Conservation (phyloP, 2,113 vertebrate species). For the Glaucidium brasilianum region DNA sequence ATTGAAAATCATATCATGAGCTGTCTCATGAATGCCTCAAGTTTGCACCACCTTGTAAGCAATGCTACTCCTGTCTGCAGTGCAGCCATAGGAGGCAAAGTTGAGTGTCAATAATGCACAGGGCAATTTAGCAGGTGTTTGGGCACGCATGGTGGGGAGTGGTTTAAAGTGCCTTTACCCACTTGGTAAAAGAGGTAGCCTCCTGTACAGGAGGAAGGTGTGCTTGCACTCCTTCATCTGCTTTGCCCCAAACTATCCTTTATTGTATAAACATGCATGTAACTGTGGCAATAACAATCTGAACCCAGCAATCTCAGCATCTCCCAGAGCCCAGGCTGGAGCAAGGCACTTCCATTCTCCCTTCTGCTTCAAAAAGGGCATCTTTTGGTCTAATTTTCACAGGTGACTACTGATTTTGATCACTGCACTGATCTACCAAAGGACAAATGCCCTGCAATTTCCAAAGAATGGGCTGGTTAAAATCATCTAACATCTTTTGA, state of each 20-base stretch:
- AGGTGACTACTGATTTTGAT: neutral
- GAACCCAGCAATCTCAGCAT: neutral
- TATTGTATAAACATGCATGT: neutral
- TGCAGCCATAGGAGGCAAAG: neutral
- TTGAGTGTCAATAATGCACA: neutral
- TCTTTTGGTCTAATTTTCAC: conserved; percentile 3
- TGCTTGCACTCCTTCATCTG: neutral
- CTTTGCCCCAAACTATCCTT: neutral
- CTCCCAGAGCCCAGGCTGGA: neutral
- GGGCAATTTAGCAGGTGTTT: neutral
- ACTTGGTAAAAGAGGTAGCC: too few relatives aligned
- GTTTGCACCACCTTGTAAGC: neutral
- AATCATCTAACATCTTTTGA: conserved; percentile 23
- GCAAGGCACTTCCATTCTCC: neutral
- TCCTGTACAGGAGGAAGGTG: neutral
- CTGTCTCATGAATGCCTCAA: neutral
- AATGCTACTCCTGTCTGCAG: neutral
- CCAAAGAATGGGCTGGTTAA: conserved; percentile 20
- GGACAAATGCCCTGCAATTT: conserved; percentile 20
- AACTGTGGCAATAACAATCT: neutral
- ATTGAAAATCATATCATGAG: neutral
- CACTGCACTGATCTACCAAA: neutral
- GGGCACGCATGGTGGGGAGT: neutral
- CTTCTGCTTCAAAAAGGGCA: neutral
- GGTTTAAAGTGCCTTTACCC: neutral